Evolutionary conservation across 2,888 invertebrate genomes (phyloP).

Genomic region (Julus scanicus): DNA sequence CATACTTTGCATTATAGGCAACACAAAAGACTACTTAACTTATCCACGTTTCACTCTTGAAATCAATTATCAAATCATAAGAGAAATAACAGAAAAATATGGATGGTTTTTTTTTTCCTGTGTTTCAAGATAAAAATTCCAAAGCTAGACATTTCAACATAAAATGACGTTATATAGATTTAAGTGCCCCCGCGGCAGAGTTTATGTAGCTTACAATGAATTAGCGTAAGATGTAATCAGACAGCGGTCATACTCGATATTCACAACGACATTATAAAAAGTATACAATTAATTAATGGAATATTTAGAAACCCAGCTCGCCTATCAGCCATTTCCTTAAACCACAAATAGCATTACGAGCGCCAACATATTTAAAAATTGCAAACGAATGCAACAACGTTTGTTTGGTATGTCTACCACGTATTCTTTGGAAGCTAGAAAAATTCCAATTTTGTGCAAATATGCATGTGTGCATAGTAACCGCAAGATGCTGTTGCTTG

Average conservation of each 20-base stretch:
- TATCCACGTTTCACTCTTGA: background rate
- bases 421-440: background rate
- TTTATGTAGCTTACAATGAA: background rate
- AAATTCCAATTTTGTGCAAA: background rate
- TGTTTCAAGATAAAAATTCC: too few relatives aligned
- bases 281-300: background rate
- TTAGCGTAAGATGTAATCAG: background rate
- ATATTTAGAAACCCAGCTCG: background rate
- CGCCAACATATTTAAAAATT: background rate
- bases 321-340: too few relatives aligned
- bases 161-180: too few relatives aligned
- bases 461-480: background rate
- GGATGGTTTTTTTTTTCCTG: background rate
- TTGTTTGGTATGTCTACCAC: background rate
- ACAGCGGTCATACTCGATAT: background rate
- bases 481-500: background rate
- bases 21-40: background rate
- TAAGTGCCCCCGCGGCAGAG: too few relatives aligned
- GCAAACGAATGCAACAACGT: background rate
- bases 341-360: background rate
- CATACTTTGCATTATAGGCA: background rate
- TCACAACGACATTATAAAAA: background rate
- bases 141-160: too few relatives aligned
- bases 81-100: background rate
- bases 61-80: background rate